Percentiles rank a stretch among this genome's conserved stretches.
Evolutionary conservation across 2,797 vertebrate genomes (phyloP).

Genomic region (Mus caroli): DNA sequence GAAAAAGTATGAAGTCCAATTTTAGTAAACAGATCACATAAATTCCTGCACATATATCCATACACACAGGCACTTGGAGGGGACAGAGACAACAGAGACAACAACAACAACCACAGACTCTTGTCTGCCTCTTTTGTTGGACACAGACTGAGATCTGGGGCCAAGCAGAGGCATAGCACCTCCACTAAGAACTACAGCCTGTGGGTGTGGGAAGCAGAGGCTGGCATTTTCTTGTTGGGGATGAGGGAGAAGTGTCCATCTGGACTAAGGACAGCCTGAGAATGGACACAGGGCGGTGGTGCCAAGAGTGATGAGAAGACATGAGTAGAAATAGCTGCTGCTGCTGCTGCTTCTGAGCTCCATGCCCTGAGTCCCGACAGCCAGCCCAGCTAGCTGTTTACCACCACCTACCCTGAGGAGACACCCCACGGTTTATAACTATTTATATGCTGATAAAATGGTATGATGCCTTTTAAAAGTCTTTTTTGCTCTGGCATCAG

Average conservation of each 20-base stretch:
- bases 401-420: neutral
- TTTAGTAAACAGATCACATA: neutral
- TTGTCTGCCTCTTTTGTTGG: neutral
- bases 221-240: neutral
- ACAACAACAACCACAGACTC: neutral
- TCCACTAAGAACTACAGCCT: neutral
- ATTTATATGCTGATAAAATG: conserved; percentile 50
- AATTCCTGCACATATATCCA: neutral
- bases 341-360: neutral
- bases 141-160: neutral
- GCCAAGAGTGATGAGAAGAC: neutral
- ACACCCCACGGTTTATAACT: neutral
- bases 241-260: neutral
- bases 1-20: conserved; percentile 33
- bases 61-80: neutral
- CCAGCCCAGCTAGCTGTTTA: neutral
- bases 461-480: conserved; percentile 60
- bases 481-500: conserved; percentile 14
- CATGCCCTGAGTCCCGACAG: neutral
- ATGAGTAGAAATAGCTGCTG: neutral
- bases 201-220: neutral
- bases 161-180: neutral
- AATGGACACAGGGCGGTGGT: rapidly evolving
- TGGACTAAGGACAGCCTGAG: neutral
- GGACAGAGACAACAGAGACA: neutral